Evolutionary conservation across 2,797 vertebrate species (phyloP).

Genomic region (Sebastes nivosus): DNA sequence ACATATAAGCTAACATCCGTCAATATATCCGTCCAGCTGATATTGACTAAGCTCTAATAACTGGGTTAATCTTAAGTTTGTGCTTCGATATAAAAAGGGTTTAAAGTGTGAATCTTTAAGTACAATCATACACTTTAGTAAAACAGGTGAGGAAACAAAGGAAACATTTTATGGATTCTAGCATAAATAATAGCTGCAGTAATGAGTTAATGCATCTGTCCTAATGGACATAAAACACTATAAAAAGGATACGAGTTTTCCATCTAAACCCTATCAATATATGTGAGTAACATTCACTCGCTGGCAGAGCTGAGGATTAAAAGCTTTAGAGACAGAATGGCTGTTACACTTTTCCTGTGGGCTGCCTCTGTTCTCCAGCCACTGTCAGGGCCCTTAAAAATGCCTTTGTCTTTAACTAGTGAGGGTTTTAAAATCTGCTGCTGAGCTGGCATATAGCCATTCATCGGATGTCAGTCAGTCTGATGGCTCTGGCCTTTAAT

Average conservation of each 20-base stretch:
- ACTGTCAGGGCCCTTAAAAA: conserved; percentile 56
- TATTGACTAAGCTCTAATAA: background rate
- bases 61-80: background rate
- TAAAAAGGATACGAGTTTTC: conserved; percentile 35
- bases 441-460: conserved; percentile 63
- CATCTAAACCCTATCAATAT: conserved; percentile 50
- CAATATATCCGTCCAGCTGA: background rate
- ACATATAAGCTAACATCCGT: background rate
- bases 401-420: conserved; percentile 71
- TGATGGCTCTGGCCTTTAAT: conserved; percentile 77
- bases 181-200: background rate
- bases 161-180: background rate
- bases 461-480: conserved; percentile 69
- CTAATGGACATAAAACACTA: conserved; percentile 18
- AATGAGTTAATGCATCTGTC: conserved; percentile 18
- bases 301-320: conserved; percentile 50
- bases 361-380: conserved; percentile 51
- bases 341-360: conserved; percentile 55
- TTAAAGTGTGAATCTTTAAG: background rate
- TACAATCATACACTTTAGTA: background rate
- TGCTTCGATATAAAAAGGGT: background rate
- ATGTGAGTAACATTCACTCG: conserved; percentile 29
- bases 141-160: background rate
- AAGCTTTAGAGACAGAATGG: conserved; percentile 68
- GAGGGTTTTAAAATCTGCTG: conserved; percentile 65